A percentile compares a stretch with the other conserved stretches of the same genome.
phyloP scores from a whole-genome alignment of 2,113 vertebrate species.

The Buteo buteo region DNA sequence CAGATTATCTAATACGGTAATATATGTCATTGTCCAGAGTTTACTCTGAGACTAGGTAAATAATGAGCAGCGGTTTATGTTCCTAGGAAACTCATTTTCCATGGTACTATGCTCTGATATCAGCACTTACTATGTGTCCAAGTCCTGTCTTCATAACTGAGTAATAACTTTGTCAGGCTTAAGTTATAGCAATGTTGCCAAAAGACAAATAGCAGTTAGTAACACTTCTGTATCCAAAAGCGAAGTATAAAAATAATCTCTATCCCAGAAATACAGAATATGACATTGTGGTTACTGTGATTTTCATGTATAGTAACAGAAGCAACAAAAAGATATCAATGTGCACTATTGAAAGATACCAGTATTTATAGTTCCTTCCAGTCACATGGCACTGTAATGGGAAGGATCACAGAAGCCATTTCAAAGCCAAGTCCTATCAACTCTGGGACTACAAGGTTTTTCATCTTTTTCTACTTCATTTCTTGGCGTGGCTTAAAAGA shows the following conservation, averaged over 20 bases:
- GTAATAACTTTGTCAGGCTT: constrained; percentile 24
- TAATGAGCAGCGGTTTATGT: background rate
- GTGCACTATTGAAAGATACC: background rate
- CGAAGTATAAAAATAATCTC: background rate
- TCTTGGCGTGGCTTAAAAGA: constrained; percentile 11
- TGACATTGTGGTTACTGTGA: background rate
- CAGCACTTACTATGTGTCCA: constrained; percentile 15
- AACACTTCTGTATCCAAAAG: background rate
- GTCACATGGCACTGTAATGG: background rate
- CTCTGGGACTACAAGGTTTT: background rate
- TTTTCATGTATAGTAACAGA: background rate
- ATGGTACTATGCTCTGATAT: constrained; percentile 7
- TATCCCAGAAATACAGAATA: background rate
- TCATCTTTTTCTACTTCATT: constrained; percentile 25
- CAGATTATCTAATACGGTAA: background rate
- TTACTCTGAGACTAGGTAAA: background rate
- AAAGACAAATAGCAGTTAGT: background rate
- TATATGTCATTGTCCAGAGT: background rate
- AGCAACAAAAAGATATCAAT: background rate
- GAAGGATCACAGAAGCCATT: constrained; percentile 14
- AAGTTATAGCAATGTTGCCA: background rate
- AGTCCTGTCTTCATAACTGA: constrained; percentile 22
- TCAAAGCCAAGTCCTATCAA: constrained; percentile 15
- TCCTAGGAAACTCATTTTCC: constrained; percentile 40
- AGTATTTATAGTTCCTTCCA: constrained; percentile 5